phyloP scores from a whole-genome alignment of 2,113 vertebrate species.

The Pituophis catenifer region DNA sequence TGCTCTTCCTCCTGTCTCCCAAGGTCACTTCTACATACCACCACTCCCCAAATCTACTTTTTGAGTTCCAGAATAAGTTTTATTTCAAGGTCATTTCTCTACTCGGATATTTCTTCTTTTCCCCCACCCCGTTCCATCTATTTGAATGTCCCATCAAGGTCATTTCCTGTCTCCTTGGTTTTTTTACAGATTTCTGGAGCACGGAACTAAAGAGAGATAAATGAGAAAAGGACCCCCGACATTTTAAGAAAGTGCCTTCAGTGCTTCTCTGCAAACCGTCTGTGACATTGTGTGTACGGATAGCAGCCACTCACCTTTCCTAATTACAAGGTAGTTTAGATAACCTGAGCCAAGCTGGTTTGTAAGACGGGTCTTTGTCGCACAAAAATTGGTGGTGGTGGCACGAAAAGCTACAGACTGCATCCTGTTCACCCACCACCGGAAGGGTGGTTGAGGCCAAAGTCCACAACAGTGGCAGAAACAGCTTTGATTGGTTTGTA shows the following conservation, averaged over 20 bases:
- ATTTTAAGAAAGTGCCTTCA: not conserved
- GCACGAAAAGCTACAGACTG: not conserved
- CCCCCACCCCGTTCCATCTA: too few species aligned
- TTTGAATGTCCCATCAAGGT: not conserved
- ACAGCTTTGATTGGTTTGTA: not conserved
- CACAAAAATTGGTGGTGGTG: not conserved
- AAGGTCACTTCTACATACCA: not conserved
- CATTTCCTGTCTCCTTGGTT: constrained; percentile 2
- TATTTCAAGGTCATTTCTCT: not conserved
- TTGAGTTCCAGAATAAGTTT: not conserved
- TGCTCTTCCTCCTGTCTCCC: not conserved
- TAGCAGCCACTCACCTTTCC: not conserved
- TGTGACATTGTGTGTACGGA: too few species aligned
- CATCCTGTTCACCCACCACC: not conserved
- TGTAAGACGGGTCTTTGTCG: not conserved
- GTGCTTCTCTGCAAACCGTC: not conserved
- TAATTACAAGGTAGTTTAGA: not conserved
- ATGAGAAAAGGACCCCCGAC: constrained; percentile 33
- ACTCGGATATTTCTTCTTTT: not conserved
- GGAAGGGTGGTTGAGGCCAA: not conserved
- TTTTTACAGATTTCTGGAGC: constrained; percentile 64
- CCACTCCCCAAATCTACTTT: not conserved
- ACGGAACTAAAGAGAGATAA: constrained; percentile 44
- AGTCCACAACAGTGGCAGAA: not conserved
- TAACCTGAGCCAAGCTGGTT: too few species aligned